Evolutionary conservation across 1,140 invertebrate species (phyloP).

Genomic region (Episyrphus balteatus): DNA sequence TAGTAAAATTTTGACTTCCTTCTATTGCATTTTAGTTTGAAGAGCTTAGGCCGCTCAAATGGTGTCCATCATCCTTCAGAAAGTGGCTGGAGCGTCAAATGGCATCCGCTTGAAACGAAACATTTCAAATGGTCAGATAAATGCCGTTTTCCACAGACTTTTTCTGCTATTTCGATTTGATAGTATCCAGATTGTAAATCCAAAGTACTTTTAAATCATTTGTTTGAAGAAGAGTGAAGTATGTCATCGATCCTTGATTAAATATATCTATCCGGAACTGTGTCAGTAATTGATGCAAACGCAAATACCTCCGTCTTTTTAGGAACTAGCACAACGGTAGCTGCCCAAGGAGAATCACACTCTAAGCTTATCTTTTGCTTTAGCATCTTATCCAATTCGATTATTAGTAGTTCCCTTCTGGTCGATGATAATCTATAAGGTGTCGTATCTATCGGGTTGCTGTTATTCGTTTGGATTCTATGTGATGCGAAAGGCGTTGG

Average conservation of each 20-base stretch:
- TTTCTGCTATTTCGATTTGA: slow-evolving; percentile 22
- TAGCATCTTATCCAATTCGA: too few species aligned
- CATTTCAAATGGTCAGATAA: slow-evolving; percentile 30
- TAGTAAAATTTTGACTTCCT: too few species aligned
- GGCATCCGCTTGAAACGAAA: slow-evolving; percentile 34
- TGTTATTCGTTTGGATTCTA: background rate
- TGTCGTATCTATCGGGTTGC: slow-evolving; percentile 12
- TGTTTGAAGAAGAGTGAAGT: too few species aligned
- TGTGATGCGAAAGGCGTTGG: too few species aligned
- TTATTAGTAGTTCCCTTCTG: background rate
- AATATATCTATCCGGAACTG: slow-evolving; percentile 30
- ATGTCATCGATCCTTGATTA: slow-evolving; percentile 26
- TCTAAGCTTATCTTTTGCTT: slow-evolving; percentile 13
- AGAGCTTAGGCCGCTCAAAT: too few species aligned
- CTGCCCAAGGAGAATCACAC: slow-evolving; percentile 25
- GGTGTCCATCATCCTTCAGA: slow-evolving; percentile 30
- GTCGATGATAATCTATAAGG: slow-evolving; percentile 19
- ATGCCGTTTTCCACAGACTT: slow-evolving; percentile 34
- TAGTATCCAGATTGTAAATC: slow-evolving; percentile 33
- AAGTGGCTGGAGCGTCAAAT: too few species aligned
- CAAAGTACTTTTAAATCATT: slow-evolving; percentile 9
- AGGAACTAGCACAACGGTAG: slow-evolving; percentile 25
- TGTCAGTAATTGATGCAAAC: slow-evolving; percentile 32
- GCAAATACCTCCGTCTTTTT: slow-evolving; percentile 20
- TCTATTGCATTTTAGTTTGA: too few species aligned